These are phyloP conservation scores for Molorchus minor DNA, from an alignment of 2,888 invertebrate species.

Conservation along the genomic window DNA sequence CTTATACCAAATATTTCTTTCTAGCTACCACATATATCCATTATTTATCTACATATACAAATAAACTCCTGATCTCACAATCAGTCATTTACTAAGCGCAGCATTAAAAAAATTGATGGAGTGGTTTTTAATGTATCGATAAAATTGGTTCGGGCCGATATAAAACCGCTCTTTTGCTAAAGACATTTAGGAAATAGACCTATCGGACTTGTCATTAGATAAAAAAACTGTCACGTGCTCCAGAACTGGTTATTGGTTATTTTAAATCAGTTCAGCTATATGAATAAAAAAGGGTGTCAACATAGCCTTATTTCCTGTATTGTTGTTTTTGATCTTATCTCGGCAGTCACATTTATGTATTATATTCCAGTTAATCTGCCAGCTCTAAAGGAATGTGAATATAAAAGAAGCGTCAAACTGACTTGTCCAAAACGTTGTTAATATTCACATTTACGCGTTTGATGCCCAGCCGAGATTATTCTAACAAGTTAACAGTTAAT, in stretches of 20 bases:
- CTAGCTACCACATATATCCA: too few relatives aligned
- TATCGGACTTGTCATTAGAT: conserved; percentile 28
- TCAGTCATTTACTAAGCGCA: background rate
- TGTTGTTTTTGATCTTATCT: conserved; percentile 35
- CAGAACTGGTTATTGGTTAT: conserved; percentile 31
- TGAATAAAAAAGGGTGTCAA: conserved; percentile 33
- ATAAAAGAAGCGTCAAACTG: conserved; percentile 36
- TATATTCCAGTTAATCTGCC: conserved; percentile 34
- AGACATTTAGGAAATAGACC: conserved; percentile 25
- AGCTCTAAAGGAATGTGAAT: conserved; percentile 32
- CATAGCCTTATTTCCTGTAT: conserved; percentile 36
- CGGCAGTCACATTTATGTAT: conserved; percentile 28
- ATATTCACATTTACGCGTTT: conserved; percentile 22
- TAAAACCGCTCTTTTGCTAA: conserved; percentile 21
- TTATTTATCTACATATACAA: too few relatives aligned
- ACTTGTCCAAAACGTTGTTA: conserved; percentile 32
- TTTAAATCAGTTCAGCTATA: conserved; percentile 25
- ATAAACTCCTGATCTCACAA: too few relatives aligned
- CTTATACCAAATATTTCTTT: too few relatives aligned
- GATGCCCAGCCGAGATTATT: conserved; percentile 33
- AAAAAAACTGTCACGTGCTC: conserved; percentile 26
- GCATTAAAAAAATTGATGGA: conserved; percentile 20
- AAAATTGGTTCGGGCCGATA: conserved; percentile 29
- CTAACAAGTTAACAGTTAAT: conserved; percentile 31
- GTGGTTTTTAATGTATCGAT: conserved; percentile 39